Evolutionary conservation across 2,888 invertebrate species (phyloP).

Genomic region (Rhorus exstirpatorius): DNA sequence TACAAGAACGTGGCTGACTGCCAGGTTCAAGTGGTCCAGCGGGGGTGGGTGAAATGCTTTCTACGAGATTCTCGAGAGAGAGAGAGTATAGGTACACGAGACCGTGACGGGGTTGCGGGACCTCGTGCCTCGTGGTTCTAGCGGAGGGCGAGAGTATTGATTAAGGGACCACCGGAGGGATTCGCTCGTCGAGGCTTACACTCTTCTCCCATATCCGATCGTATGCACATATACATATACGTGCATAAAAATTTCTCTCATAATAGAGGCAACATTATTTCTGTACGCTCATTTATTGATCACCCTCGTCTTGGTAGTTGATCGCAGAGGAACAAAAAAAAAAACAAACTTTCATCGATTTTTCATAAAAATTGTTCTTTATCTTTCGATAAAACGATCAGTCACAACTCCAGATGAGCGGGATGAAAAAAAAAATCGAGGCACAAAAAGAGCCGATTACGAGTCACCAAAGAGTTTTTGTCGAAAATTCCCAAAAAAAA

Average conservation of each 20-base stretch:
- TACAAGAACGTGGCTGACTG: constrained; percentile 50
- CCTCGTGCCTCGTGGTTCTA: constrained; percentile 64
- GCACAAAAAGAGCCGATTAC: too few relatives aligned
- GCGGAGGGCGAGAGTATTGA: constrained; percentile 80
- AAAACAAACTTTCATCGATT: too few relatives aligned
- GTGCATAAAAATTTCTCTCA: not conserved
- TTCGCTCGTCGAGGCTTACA: constrained; percentile 74
- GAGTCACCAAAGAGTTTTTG: too few relatives aligned
- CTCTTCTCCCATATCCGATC: constrained; percentile 67
- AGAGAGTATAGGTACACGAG: constrained; percentile 49
- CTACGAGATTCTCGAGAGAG: constrained; percentile 19
- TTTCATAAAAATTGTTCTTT: too few relatives aligned
- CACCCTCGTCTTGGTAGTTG: too few relatives aligned
- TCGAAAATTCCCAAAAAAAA: too few relatives aligned
- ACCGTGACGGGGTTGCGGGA: constrained; percentile 63
- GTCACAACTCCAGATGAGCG: too few relatives aligned
- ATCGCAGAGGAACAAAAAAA: too few relatives aligned
- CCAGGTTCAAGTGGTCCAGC: constrained; percentile 63
- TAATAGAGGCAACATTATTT: not conserved
- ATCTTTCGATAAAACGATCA: too few relatives aligned
- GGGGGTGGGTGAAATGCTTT: constrained; percentile 42
- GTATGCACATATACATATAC: not conserved
- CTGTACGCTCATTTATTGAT: not conserved
- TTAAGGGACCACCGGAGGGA: constrained; percentile 79
- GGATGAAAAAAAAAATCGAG: too few relatives aligned